These are phyloP conservation scores for Benitochromis conjunctus DNA, from an alignment of 2,113 vertebrate genomes.

Conservation along the genomic window DNA sequence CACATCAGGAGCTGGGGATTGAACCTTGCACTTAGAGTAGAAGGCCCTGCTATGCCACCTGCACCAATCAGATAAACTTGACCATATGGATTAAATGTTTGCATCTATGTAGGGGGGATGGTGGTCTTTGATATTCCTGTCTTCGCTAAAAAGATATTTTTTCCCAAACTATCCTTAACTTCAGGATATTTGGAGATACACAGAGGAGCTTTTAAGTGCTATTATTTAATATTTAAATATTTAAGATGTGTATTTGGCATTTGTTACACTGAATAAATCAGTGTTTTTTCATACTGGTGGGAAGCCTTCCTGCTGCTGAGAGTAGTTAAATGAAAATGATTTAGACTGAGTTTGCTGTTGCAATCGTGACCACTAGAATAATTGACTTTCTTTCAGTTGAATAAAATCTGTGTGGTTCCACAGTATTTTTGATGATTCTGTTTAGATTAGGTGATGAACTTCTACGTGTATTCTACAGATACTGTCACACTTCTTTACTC, in stretches of 20 bases:
- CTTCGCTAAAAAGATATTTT: not conserved
- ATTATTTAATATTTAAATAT: not conserved
- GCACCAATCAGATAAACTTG: not conserved
- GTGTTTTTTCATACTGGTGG: not conserved
- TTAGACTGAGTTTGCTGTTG: not conserved
- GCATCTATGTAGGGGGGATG: not conserved
- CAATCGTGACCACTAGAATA: fast-evolving
- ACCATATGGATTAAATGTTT: not conserved
- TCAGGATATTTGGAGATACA: not conserved
- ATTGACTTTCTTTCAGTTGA: not conserved
- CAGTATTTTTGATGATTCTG: not conserved
- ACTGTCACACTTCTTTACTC: too few relatives aligned
- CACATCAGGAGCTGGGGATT: not conserved
- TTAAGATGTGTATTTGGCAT: not conserved
- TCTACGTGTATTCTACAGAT: not conserved
- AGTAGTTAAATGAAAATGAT: not conserved
- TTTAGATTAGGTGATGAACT: not conserved
- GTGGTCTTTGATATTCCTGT: not conserved
- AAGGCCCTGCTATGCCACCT: not conserved
- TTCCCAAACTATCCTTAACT: not conserved
- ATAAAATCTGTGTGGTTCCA: not conserved
- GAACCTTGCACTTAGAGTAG: not conserved
- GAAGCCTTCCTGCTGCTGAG: not conserved
- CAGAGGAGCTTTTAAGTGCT: not conserved
- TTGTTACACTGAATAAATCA: not conserved